A percentile compares a stretch with the other conserved stretches of the same genome.
phyloP scores from a whole-genome alignment of 2,888 invertebrate species.

The Habroteleia sp. region DNA sequence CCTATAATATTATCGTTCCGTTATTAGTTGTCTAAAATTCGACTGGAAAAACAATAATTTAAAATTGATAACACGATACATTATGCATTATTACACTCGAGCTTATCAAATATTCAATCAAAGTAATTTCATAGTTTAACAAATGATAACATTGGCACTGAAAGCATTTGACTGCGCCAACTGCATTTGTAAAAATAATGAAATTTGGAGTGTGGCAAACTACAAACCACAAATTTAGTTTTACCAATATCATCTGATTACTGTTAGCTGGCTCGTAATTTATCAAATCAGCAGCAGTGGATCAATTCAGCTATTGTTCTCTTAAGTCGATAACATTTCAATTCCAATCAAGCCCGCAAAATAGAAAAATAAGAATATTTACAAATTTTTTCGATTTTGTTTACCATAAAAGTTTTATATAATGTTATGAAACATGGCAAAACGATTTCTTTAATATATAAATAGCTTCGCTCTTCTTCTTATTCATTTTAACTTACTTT shows the following conservation, averaged over 20 bases:
- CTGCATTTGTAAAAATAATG: constrained; percentile 44
- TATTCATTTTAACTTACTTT: no score
- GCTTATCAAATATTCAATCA: constrained; percentile 20
- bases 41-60: no score
- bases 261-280: constrained; percentile 37
- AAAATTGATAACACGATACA: no score
- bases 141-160: constrained; percentile 35
- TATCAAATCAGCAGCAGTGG: constrained; percentile 46
- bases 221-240: constrained; percentile 53
- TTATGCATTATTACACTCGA: constrained; percentile 12
- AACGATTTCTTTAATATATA: no score
- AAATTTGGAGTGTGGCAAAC: constrained; percentile 45
- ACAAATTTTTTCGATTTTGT: no score
- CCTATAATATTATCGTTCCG: no score
- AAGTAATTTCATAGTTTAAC: constrained; percentile 45
- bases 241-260: constrained; percentile 56
- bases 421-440: no score
- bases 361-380: no score
- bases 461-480: no score
- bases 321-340: constrained; percentile 38
- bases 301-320: constrained; percentile 22
- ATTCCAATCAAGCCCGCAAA: no score
- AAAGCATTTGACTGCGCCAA: constrained; percentile 2
- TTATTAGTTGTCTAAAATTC: no score
- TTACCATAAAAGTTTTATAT: no score